Evolutionary conservation across 2,113 vertebrate genomes (phyloP), one percentile per base, ranked within the genome.

Genomic region (Phaethon lepturus): DNA sequence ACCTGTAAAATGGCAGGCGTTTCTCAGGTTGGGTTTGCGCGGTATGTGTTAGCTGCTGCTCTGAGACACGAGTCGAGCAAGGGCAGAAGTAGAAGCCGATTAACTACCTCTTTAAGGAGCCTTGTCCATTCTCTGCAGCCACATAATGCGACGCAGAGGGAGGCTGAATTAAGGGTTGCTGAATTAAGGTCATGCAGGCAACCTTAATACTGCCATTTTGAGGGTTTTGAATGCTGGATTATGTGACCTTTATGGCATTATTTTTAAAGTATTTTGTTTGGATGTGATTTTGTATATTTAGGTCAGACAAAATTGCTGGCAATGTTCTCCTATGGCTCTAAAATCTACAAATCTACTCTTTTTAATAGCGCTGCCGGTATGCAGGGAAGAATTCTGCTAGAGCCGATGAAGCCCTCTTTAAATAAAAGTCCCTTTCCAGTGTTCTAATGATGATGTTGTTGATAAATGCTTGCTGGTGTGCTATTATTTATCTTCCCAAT

Each of bases 261-360:
- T 89, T 95, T 95, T 92, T 1, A 55, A 95, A 82, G 74, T 40
- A 63, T 87, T 88, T 95, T 94, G 80, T 96, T 81, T 89, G 45
- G 62, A 79, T 90, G 74, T 88, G 53, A 82, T 93, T 96, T 91
- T 85, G 78, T 91, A 66, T 88, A 93, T 92, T 94, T 92, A 94
- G 90, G 93, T 88, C 92, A 94, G 66, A 53, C 14, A 50, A 95
- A 91, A 76, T 95, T 94, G 45, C 50, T 86, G 55, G 53, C 67
- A 95, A 73, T 92, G 19, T 83, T 90, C 80, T 92, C 56, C 44
- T 86, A 77, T 55, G 62, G 58, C 50, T 92, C 66, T 92, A 90
- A 94, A 94, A 79, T 81, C 29, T 45, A 62, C 45, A 64, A 40
- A 71, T 91, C 26, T 88, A 13, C 68, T 85, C 20, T 74, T 94